Conservation (phyloP, 1,140 invertebrate genomes). For the Neodiprion fabricii region DNA sequence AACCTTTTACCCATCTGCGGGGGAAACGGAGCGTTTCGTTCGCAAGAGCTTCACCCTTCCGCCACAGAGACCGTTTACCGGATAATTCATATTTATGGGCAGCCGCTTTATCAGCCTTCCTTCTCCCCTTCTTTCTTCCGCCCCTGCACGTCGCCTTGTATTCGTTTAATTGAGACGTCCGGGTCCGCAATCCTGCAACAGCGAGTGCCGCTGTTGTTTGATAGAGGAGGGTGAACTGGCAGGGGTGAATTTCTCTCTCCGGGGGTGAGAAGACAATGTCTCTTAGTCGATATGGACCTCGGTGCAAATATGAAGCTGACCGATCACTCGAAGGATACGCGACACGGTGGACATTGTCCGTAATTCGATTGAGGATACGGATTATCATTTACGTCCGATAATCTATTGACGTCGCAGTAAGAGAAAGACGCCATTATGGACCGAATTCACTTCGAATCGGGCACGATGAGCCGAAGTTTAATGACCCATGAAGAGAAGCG, state of each 20-base stretch:
- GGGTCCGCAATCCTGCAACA: slow-evolving; percentile 34
- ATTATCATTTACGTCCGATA: not conserved
- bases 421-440: too few species aligned
- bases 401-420: not conserved
- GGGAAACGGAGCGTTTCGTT: too few species aligned
- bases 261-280: slow-evolving; percentile 45
- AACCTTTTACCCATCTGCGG: not conserved
- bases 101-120: slow-evolving; percentile 58
- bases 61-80: slow-evolving; percentile 54
- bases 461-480: not conserved
- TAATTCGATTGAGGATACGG: slow-evolving; percentile 15
- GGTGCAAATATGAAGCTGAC: slow-evolving; percentile 11
- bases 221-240: slow-evolving; percentile 50
- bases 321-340: slow-evolving; percentile 28
- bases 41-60: too few species aligned
- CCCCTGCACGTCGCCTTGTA: slow-evolving; percentile 43
- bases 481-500: not conserved
- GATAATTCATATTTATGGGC: slow-evolving; percentile 63
- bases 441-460: too few species aligned
- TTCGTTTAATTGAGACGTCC: slow-evolving; percentile 63
- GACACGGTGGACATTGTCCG: slow-evolving; percentile 17
- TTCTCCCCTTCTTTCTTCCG: slow-evolving; percentile 23
- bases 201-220: not conserved
- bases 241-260: slow-evolving; percentile 53
- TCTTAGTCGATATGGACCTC: slow-evolving; percentile 26